Conservation (phyloP, 2,113 vertebrate species). For the Bettongia penicillata region DNA sequence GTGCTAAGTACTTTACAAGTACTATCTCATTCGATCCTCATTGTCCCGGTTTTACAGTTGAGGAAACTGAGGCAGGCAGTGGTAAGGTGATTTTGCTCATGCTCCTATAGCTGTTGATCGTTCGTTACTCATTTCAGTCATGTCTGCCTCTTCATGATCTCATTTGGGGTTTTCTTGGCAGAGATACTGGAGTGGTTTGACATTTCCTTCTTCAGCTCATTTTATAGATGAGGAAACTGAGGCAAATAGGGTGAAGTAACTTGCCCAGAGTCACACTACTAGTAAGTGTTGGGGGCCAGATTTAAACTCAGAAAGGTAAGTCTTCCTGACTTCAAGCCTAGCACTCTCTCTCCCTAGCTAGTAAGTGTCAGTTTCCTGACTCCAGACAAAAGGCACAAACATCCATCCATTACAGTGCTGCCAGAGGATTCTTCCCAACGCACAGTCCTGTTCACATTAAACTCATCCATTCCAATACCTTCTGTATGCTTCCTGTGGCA, state of each 20-base stretch:
- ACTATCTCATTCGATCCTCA: not conserved
- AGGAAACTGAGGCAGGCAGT: not conserved
- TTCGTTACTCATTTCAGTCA: not conserved
- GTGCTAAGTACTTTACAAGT: not conserved
- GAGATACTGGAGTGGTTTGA: not conserved
- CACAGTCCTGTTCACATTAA: not conserved
- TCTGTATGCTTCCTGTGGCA: not conserved
- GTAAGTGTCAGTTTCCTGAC: not conserved
- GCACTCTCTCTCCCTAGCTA: not conserved
- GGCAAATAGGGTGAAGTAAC: not conserved
- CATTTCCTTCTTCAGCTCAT: not conserved
- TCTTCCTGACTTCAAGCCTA: not conserved
- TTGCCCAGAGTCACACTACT: not conserved
- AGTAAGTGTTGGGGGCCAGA: no score
- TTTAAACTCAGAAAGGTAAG: not conserved
- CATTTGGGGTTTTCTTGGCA: not conserved
- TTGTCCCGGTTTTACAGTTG: not conserved
- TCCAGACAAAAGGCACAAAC: not conserved
- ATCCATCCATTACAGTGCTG: not conserved
- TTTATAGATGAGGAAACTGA: not conserved
- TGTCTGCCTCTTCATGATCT: not conserved
- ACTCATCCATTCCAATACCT: no score
- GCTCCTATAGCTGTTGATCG: not conserved
- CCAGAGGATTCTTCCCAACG: not conserved
- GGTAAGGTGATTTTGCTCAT: not conserved